These are phyloP conservation scores for Hassar affinis DNA, from an alignment of 2,113 vertebrate genomes.

Conservation along the genomic window DNA sequence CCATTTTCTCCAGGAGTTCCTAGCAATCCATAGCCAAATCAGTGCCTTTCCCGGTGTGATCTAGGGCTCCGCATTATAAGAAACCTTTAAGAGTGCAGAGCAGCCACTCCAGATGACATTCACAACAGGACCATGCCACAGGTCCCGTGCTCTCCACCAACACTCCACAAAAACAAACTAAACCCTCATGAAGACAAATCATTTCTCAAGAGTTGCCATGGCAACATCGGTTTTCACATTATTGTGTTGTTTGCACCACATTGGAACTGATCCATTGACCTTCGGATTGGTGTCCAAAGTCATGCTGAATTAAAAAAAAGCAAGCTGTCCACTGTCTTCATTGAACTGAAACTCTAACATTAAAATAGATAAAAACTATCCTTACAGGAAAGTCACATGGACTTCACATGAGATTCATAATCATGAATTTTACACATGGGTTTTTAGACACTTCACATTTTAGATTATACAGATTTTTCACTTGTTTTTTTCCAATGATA, in stretches of 20 bases:
- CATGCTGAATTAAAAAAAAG: background rate
- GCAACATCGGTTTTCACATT: slow-evolving; percentile 33
- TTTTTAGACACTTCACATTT: background rate
- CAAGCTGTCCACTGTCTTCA: background rate
- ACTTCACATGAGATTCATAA: background rate
- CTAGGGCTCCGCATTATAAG: slow-evolving; percentile 17
- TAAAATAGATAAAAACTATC: background rate
- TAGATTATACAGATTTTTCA: background rate
- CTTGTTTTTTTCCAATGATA: background rate
- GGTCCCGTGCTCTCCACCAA: background rate
- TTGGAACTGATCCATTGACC: slow-evolving; percentile 7
- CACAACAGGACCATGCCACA: slow-evolving; percentile 34
- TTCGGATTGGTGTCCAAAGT: slow-evolving; percentile 13
- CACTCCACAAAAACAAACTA: background rate
- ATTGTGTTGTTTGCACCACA: slow-evolving; percentile 45
- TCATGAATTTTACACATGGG: background rate
- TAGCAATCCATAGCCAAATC: slow-evolving; percentile 38
- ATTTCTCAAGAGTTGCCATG: slow-evolving; percentile 45
- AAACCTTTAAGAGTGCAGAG: slow-evolving; percentile 41
- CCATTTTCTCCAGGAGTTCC: slow-evolving; percentile 13
- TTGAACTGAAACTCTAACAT: background rate
- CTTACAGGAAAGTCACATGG: background rate
- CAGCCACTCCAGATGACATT: slow-evolving; percentile 45
- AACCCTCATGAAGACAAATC: slow-evolving; percentile 36
- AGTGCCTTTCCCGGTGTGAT: slow-evolving; percentile 23